phyloP scores from a whole-genome alignment of 2,113 vertebrate genomes.

The Nibea coibor region DNA sequence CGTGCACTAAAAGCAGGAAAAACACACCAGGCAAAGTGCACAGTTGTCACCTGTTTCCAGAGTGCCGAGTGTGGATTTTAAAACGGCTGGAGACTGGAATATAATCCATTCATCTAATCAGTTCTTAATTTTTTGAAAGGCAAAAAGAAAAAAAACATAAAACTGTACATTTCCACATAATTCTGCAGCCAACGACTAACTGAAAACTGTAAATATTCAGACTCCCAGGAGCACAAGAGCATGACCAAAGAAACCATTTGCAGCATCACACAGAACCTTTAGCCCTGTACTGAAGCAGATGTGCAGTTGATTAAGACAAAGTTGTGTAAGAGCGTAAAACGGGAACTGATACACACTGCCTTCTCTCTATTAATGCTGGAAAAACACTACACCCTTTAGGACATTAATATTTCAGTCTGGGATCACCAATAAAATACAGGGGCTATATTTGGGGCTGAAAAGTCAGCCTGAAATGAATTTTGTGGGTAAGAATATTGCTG shows the following conservation, averaged over 20 bases:
- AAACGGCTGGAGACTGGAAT: neutral
- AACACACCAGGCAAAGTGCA: slow-evolving; percentile 12
- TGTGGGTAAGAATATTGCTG: slow-evolving; percentile 60
- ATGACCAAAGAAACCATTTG: slow-evolving; percentile 36
- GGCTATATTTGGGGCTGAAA: slow-evolving; percentile 57
- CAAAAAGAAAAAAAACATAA: neutral
- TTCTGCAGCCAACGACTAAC: slow-evolving; percentile 12
- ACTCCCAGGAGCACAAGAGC: slow-evolving; percentile 4
- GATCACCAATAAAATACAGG: slow-evolving; percentile 57
- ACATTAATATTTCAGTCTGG: slow-evolving; percentile 61
- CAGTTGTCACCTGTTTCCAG: neutral
- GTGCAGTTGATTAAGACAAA: neutral
- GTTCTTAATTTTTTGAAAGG: neutral
- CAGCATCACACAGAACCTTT: neutral
- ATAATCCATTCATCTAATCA: neutral
- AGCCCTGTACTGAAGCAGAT: slow-evolving; percentile 2
- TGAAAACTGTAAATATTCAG: slow-evolving; percentile 24
- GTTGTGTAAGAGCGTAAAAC: neutral
- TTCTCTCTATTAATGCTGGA: slow-evolving; percentile 9
- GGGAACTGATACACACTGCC: neutral
- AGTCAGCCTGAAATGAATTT: slow-evolving; percentile 67
- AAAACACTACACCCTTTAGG: slow-evolving; percentile 31
- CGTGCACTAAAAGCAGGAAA: neutral
- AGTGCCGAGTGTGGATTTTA: neutral
- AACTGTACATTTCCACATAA: neutral